Evolutionary conservation across 2,113 vertebrate genomes (phyloP), one percentile per base, ranked within the genome.

Genomic region (Erpornis zantholeuca): DNA sequence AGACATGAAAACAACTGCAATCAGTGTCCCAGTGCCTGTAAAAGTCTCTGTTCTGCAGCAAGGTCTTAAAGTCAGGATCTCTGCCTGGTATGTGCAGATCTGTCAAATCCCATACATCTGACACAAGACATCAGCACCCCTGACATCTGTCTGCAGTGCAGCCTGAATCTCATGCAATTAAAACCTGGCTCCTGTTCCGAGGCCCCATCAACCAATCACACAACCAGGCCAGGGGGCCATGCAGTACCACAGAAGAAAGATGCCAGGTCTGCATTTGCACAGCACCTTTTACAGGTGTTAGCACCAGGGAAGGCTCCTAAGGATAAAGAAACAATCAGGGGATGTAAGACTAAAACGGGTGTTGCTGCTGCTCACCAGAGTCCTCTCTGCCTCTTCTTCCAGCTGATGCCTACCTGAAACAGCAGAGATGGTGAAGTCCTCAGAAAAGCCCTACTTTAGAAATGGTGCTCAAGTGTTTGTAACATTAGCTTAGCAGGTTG

Each of bases 401-500:
- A 77, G 54, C 1, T 25, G 69, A 52, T 17, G 42, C 19, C 59
- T 35, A 47, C 36, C n/a, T 69, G n/a, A 59, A 89, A 50, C 1
- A 10, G 65, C 49, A 72, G 40, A 1, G 3, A 84, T 7, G 14
- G 36, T 44, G 15, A 64, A 65, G 19, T 15, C 9, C 1, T 76
- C 57, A 82, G 52, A 66, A 85, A 77, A 85, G 33, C 12, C 54
- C 91, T 47, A 18, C 10, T 65, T 76, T 11, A 73, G 47, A 82
- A 79, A 44, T 6, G 8, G 15, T 42, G 31, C 52, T 82, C 71
- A 65, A 77, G 47, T 53, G 69, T 52, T 94, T 69, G 50, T 33
- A 77, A 54, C 54, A 28, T 72, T 84, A 84, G 53, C 82, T 57
- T 65, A 93, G 85, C 61, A 75, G 84, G 61, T 25, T 49, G 40